Conservation (phyloP, 1,140 invertebrate genomes). For the Plodia interpunctella region DNA sequence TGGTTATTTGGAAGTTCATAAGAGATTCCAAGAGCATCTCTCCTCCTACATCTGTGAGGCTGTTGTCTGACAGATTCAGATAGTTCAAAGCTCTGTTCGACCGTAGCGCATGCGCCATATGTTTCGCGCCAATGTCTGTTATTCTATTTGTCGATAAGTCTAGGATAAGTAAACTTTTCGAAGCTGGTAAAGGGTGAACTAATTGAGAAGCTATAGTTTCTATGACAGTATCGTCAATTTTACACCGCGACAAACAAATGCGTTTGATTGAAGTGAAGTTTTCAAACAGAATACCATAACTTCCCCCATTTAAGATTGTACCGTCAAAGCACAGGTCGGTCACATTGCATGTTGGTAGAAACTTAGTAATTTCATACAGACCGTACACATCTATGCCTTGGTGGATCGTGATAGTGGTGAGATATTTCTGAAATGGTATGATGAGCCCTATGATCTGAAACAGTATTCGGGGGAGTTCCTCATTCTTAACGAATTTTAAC, state of each 20-base stretch:
- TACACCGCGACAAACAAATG: conserved; percentile 48
- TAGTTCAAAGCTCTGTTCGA: conserved; percentile 45
- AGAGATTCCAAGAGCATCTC: conserved; percentile 31
- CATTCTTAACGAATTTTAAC: conserved; percentile 15
- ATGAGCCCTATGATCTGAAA: conserved; percentile 18
- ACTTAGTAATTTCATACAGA: conserved; percentile 18
- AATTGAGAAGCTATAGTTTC: conserved; percentile 34
- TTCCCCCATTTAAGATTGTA: conserved; percentile 35
- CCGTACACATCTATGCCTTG: conserved; percentile 13
- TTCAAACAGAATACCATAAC: conserved; percentile 43
- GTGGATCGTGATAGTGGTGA: conserved; percentile 15
- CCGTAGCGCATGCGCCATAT: conserved; percentile 41
- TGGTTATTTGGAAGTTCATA: conserved; percentile 33
- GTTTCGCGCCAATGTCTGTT: conserved; percentile 41
- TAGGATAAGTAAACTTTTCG: conserved; percentile 36
- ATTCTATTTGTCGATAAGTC: conserved; percentile 54
- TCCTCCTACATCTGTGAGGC: conserved; percentile 48
- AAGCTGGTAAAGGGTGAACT: conserved; percentile 35
- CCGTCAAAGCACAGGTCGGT: conserved; percentile 39
- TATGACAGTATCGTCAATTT: conserved; percentile 38
- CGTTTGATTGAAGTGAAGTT: conserved; percentile 25
- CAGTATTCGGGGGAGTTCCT: conserved; percentile 12
- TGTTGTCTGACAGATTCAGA: conserved; percentile 49
- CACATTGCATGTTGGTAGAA: conserved; percentile 14
- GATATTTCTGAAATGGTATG: conserved; percentile 12